Conservation (phyloP, 2,113 vertebrate genomes). For the Nettapus auritus region DNA sequence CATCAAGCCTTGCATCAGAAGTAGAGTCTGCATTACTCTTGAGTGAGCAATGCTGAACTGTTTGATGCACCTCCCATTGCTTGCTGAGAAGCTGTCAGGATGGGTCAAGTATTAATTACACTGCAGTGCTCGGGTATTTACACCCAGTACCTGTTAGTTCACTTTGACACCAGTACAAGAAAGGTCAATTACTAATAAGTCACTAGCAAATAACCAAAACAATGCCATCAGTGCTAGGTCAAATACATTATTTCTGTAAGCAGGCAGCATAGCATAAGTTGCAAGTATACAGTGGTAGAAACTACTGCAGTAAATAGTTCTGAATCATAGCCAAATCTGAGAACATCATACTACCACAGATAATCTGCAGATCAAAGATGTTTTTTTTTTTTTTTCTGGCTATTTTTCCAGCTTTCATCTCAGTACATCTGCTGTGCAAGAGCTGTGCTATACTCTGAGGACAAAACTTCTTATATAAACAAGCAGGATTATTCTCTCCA, state of each 20-base stretch:
- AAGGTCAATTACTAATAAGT: not conserved
- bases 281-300: not conserved
- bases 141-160: not conserved
- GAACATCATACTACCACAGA: conserved; percentile 32
- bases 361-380: conserved; percentile 66
- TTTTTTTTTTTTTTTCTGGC: conserved; percentile 35
- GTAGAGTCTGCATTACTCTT: not conserved
- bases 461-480: conserved; percentile 63
- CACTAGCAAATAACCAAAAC: not conserved
- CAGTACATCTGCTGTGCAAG: conserved; percentile 64
- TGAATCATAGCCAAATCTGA: conserved; percentile 28
- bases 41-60: not conserved
- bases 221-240: not conserved
- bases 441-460: conserved; percentile 50
- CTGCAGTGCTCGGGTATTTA: not conserved
- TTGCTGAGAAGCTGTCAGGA: not conserved
- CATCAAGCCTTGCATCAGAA: not conserved
- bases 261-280: not conserved
- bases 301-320: conserved; percentile 10
- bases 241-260: not conserved
- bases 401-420: conserved; percentile 68
- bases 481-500: conserved; percentile 61
- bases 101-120: not conserved
- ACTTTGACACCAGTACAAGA: not conserved
- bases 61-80: not conserved